These are phyloP conservation scores for Melieria picta DNA, from an alignment of 2,888 invertebrate genomes.

Conservation along the genomic window DNA sequence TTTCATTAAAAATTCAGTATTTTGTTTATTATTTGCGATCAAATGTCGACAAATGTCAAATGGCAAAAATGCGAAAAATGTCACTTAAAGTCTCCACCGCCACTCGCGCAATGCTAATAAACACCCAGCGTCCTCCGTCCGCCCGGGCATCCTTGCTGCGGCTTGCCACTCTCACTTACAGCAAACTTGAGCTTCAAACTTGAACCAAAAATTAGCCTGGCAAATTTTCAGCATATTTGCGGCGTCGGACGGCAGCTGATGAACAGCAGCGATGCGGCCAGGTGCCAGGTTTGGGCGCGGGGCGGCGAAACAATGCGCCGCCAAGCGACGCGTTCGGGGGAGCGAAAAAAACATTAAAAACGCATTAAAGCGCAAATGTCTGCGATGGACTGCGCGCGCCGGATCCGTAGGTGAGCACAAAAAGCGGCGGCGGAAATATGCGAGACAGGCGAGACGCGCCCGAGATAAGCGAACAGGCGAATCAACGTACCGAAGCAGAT, in stretches of 20 bases:
- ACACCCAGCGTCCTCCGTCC: too few relatives aligned
- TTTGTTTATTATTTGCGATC: too few relatives aligned
- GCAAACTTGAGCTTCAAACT: not conserved
- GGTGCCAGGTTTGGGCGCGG: not conserved
- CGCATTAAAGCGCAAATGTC: slow-evolving; percentile 55
- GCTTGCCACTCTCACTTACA: too few relatives aligned
- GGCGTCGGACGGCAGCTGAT: not conserved
- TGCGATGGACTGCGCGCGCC: not conserved
- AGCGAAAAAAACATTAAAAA: slow-evolving; percentile 60
- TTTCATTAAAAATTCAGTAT: too few relatives aligned
- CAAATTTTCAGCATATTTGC: slow-evolving; percentile 14
- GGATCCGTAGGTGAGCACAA: slow-evolving; percentile 7
- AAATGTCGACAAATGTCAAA: too few relatives aligned
- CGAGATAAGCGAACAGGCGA: slow-evolving; percentile 39
- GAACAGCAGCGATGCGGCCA: not conserved
- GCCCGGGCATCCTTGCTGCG: too few relatives aligned
- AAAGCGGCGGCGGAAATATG: slow-evolving; percentile 53
- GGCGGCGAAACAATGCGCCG: not conserved
- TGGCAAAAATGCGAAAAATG: too few relatives aligned
- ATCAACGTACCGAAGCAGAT: not conserved
- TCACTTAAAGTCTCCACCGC: too few relatives aligned
- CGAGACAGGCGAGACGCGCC: slow-evolving; percentile 46
- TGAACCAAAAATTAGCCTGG: not conserved
- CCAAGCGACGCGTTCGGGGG: slow-evolving; percentile 39
- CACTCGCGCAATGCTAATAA: too few relatives aligned